Base-by-base conservation (phyloP, 2,888 invertebrate species). In the Polyommatus iphigenia region DNA sequence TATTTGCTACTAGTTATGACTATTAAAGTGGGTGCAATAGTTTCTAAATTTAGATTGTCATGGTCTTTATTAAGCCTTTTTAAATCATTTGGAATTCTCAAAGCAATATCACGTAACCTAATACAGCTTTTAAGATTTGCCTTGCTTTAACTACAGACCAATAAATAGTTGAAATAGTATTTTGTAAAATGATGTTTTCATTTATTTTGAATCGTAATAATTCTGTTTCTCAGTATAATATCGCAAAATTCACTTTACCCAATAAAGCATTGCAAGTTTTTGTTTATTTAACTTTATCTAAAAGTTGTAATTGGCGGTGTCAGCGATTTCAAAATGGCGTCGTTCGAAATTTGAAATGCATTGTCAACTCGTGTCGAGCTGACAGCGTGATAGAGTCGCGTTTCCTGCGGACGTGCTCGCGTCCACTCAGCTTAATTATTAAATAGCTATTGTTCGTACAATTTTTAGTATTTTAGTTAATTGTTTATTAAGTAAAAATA, bases 261-360 rank as follows among this genome's bases (percentile, higher is more conserved):
- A 10, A 41, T 41, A 41, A 41, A 41, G 3, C 10, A 4, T 57
- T 24, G 62, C 13, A 62, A 62, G 62, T 24, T 20, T 62, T 62
- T 29, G 62, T 62, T 62, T 20, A 29, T 24, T 78, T 24, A 46
- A 71, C 15, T 77, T 77, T 15, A 46, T 57, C 20, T 46, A 36
- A 77, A 59, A 76, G n/a, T 71, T 76, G 29, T 78, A 59, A 18
- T 32, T 67, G 29, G 4, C 67, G 67, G 2, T 29, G 20, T 67
- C 67, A 67, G 67, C 67, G 18, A 75, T 24, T 54, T 75, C 7
- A 75, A 75, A 75, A 75, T 75, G 54, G 75, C 75, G 54, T 75
- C 73, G 41, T 24, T 73, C 73, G 73, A 73, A 73, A 73, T 73
- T 75, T 29, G 15, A 75, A 75, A 75, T 75, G 75, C 75, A 29